Evolutionary conservation across 1,140 invertebrate genomes (phyloP).

Genomic region (Philopotamus ludificatus): DNA sequence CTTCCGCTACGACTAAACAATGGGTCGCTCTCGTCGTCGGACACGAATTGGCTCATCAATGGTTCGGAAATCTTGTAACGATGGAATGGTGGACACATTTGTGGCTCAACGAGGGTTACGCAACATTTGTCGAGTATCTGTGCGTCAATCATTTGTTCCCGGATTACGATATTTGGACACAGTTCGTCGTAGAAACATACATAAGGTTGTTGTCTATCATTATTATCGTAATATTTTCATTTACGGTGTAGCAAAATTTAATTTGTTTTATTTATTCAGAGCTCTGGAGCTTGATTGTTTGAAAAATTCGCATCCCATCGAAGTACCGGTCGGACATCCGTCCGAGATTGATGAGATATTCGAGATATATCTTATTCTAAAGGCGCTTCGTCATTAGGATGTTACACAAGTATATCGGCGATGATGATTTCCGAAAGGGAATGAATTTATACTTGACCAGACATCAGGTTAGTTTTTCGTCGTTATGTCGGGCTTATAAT

Average conservation of each 20-base stretch:
- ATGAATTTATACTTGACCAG: slow-evolving; percentile 90
- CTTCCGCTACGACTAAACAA: slow-evolving; percentile 79
- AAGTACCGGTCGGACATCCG: slow-evolving; percentile 85
- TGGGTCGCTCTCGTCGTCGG: slow-evolving; percentile 84
- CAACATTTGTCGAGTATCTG: slow-evolving; percentile 84
- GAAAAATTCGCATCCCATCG: slow-evolving; percentile 88
- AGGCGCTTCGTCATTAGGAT: slow-evolving; percentile 94
- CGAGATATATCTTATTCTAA: slow-evolving; percentile 95
- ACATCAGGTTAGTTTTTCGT: slow-evolving; percentile 60
- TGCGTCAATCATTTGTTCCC: slow-evolving; percentile 87
- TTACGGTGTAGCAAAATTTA: too few species aligned
- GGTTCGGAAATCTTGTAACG: slow-evolving; percentile 86
- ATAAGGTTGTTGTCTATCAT: slow-evolving; percentile 59
- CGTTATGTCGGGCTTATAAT: background rate
- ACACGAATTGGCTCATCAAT: slow-evolving; percentile 87
- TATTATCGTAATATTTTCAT: too few species aligned
- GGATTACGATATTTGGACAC: slow-evolving; percentile 91
- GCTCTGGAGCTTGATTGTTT: slow-evolving; percentile 87
- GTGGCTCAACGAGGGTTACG: slow-evolving; percentile 94
- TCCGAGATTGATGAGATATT: slow-evolving; percentile 94
- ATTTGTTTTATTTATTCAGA: slow-evolving; percentile 45
- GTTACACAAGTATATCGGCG: slow-evolving; percentile 94
- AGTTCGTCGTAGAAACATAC: slow-evolving; percentile 84
- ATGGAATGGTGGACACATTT: slow-evolving; percentile 88
- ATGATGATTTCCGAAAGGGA: slow-evolving; percentile 90